Evolutionary conservation across 2,888 invertebrate species (phyloP).

Genomic region (Hypolimnas misippus): DNA sequence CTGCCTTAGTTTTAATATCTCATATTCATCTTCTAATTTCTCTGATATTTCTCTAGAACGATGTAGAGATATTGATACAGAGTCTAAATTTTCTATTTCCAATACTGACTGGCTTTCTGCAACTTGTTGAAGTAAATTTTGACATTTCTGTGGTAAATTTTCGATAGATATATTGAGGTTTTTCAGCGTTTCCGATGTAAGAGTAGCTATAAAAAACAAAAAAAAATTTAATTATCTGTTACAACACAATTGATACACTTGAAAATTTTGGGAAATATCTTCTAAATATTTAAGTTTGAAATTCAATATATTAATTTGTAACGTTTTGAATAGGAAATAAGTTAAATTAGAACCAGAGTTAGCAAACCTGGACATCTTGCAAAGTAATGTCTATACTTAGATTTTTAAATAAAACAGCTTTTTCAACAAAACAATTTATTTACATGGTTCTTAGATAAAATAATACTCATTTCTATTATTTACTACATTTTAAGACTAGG

Average conservation of each 20-base stretch:
- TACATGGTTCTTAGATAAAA: not conserved
- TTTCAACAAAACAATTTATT: constrained; percentile 26
- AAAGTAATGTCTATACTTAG: no score
- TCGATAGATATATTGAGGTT: constrained; percentile 65
- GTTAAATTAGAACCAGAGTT: no score
- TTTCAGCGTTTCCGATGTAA: constrained; percentile 59
- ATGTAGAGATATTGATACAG: constrained; percentile 58
- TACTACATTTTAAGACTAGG: constrained; percentile 59
- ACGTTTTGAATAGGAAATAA: no score
- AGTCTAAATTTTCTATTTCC: constrained; percentile 58
- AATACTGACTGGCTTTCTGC: constrained; percentile 52
- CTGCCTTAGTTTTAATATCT: constrained; percentile 67
- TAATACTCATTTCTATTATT: constrained; percentile 7
- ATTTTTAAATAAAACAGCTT: not conserved
- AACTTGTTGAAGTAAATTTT: constrained; percentile 56
- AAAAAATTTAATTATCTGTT: not conserved
- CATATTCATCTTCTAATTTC: constrained; percentile 66
- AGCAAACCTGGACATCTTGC: no score
- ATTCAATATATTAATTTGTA: no score
- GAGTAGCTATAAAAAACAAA: constrained; percentile 54
- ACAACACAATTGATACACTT: no score
- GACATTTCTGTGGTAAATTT: constrained; percentile 64
- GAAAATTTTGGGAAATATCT: no score
- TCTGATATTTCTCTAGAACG: constrained; percentile 56
- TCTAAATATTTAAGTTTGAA: no score